Evolutionary conservation across 2,797 vertebrate genomes (phyloP).

Genomic region (Ambastaia sidthimunki): DNA sequence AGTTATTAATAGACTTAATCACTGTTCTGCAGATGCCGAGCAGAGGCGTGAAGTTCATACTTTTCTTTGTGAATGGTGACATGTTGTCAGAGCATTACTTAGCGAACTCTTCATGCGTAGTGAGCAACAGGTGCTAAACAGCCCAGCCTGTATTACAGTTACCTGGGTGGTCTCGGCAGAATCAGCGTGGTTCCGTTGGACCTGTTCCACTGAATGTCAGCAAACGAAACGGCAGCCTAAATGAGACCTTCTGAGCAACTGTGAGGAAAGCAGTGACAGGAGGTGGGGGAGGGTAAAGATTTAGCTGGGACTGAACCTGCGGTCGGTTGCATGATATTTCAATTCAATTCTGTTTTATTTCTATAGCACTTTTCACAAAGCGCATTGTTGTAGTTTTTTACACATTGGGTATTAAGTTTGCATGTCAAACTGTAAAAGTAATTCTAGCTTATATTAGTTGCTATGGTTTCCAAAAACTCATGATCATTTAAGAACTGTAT

Average conservation of each 20-base stretch:
- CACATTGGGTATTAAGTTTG: no score
- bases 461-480: conserved; percentile 33
- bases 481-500: conserved; percentile 8
- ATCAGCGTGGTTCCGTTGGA: conserved; percentile 21
- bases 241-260: conserved; percentile 46
- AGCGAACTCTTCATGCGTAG: not conserved
- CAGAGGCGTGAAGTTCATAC: conserved; percentile 27
- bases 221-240: conserved; percentile 11
- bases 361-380: not conserved
- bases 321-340: not conserved
- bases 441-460: conserved; percentile 1
- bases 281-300: not conserved
- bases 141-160: not conserved
- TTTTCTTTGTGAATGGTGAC: conserved; percentile 21
- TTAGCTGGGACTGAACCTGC: conserved; percentile 1
- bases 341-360: no score
- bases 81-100: conserved; percentile 15
- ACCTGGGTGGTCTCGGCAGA: conserved; percentile 20
- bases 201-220: conserved; percentile 2
- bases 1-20: conserved; percentile 21
- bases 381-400: no score
- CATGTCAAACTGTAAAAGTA: no score
- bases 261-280: conserved; percentile 41
- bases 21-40: conserved; percentile 12
- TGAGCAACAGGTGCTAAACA: conserved; percentile 39